Conservation (phyloP, 2,113 vertebrate species). For the Tapirus terrestris region DNA sequence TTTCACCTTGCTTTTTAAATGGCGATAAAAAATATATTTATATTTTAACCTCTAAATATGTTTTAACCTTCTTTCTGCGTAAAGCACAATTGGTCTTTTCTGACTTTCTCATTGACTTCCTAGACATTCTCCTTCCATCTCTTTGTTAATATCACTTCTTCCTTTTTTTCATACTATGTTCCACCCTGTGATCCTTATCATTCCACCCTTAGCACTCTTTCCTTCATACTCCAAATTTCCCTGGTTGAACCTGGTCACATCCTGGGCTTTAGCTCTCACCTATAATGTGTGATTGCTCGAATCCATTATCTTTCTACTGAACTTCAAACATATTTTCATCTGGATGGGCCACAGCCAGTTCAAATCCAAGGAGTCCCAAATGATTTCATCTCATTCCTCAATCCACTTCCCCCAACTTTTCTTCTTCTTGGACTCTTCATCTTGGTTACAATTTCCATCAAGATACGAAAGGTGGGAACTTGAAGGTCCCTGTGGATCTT, state of each 20-base stretch:
- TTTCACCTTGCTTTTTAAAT: constrained; percentile 35
- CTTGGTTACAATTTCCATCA: not conserved
- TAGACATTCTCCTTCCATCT: not conserved
- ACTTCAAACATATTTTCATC: not conserved
- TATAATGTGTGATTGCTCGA: not conserved
- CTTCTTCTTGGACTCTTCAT: not conserved
- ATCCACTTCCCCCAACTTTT: not conserved
- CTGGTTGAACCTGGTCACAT: not conserved
- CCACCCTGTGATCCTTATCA: not conserved
- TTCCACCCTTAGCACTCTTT: not conserved
- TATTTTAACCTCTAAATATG: not conserved
- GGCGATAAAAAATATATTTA: not conserved
- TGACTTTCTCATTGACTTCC: not conserved
- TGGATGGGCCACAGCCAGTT: not conserved
- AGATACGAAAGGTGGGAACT: not conserved
- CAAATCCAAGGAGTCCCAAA: not conserved
- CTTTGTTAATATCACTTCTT: not conserved
- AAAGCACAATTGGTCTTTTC: constrained; percentile 9
- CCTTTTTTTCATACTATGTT: not conserved
- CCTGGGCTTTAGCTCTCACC: not conserved
- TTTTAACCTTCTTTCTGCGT: constrained; percentile 56
- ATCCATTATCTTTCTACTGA: not conserved
- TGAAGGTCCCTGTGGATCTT: not conserved
- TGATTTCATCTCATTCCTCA: not conserved
- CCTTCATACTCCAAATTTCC: not conserved